A percentile compares a stretch with the other conserved stretches of the same genome.
Conservation (phyloP, 2,888 invertebrate genomes). For the Myopa tessellatipennis region DNA sequence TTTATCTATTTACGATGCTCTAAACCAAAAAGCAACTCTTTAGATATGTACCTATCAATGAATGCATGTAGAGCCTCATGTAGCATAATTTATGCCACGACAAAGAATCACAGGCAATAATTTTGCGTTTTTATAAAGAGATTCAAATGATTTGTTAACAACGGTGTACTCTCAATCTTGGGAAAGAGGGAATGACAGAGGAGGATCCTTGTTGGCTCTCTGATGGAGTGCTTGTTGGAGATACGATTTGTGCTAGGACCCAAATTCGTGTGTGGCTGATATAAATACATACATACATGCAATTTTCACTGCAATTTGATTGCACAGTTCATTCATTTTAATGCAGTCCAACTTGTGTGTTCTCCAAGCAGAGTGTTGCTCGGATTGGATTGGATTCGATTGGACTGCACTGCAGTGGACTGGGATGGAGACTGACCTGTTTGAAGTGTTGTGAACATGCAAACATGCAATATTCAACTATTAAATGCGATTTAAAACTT, state of each 20-base stretch:
- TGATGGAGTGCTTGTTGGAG: not conserved
- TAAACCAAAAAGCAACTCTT: too few species aligned
- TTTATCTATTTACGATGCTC: too few species aligned
- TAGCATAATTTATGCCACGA: too few species aligned
- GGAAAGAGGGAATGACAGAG: not conserved
- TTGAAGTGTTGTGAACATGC: not conserved
- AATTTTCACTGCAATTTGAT: constrained; percentile 7
- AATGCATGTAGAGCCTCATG: too few species aligned
- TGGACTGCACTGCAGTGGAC: too few species aligned
- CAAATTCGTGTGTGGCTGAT: not conserved
- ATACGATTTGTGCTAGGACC: not conserved
- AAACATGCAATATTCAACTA: constrained; percentile 8
- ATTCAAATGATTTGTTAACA: not conserved
- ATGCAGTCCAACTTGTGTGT: not conserved
- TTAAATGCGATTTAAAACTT: constrained; percentile 19
- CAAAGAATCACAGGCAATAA: not conserved
- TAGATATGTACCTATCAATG: too few species aligned
- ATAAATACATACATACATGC: too few species aligned
- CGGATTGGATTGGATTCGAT: too few species aligned
- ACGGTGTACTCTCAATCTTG: not conserved
- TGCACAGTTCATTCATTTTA: constrained; percentile 1
- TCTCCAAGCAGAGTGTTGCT: too few species aligned
- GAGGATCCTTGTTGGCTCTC: not conserved
- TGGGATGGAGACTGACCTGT: not conserved
- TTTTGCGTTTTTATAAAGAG: not conserved